These are phyloP conservation scores for Saccopteryx bilineata DNA, from an alignment of 2,113 vertebrate species.

Conservation along the genomic window DNA sequence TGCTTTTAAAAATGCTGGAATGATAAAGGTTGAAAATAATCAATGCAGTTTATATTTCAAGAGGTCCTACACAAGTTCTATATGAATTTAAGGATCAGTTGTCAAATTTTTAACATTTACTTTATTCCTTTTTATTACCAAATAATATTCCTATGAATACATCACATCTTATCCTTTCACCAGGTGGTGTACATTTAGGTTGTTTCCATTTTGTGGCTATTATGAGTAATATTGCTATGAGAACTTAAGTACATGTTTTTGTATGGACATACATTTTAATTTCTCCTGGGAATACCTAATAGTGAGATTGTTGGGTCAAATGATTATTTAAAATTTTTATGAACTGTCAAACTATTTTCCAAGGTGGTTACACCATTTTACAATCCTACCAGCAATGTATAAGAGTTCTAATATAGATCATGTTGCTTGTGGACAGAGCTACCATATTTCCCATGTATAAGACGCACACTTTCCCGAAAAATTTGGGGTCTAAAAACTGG, in stretches of 20 bases:
- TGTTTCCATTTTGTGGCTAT: neutral
- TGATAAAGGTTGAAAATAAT: neutral
- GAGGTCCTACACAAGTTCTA: neutral
- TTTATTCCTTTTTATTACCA: neutral
- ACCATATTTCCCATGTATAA: too few species aligned
- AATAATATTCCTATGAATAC: neutral
- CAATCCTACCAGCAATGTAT: neutral
- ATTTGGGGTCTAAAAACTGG: too few species aligned
- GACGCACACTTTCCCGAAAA: too few species aligned
- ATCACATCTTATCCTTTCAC: neutral
- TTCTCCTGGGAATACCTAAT: neutral
- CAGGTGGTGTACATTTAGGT: neutral
- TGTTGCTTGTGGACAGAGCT: too few species aligned
- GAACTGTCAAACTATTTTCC: neutral
- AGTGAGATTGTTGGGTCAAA: neutral
- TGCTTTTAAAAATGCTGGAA: constrained; percentile 13
- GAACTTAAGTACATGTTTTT: neutral
- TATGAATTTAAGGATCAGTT: neutral
- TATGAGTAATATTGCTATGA: neutral
- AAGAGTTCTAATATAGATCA: neutral
- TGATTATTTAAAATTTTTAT: neutral
- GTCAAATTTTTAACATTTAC: neutral
- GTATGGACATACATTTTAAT: neutral
- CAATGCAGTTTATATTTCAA: neutral
- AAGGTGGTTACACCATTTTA: neutral